A percentile compares a stretch with the other conserved stretches of the same genome.
These are phyloP conservation scores for Aotus griseimembra DNA, from an alignment of 2,797 vertebrate species.

Conservation along the genomic window DNA sequence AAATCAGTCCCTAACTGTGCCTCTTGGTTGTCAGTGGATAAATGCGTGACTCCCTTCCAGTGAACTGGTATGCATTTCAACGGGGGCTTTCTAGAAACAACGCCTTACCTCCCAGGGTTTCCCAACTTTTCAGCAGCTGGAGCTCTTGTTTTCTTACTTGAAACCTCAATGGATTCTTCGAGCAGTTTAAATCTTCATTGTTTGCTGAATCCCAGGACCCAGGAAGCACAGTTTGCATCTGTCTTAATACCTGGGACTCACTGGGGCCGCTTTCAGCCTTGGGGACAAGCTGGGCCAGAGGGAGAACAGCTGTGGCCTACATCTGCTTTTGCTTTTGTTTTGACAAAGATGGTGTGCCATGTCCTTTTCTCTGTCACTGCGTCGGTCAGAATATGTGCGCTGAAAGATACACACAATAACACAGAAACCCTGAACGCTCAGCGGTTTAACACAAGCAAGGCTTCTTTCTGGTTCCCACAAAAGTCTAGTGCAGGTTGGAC, in stretches of 20 bases:
- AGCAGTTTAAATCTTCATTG: neutral
- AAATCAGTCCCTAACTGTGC: neutral
- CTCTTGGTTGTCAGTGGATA: neutral
- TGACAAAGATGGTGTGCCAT: neutral
- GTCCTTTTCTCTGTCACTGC: neutral
- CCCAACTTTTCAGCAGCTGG: neutral
- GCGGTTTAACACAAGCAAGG: neutral
- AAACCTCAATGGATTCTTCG: neutral
- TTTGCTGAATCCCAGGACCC: neutral
- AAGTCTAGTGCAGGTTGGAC: neutral
- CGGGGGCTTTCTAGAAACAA: conserved; percentile 41
- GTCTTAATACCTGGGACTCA: neutral
- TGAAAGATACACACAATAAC: neutral
- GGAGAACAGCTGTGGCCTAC: neutral
- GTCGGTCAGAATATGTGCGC: neutral
- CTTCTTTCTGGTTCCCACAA: neutral
- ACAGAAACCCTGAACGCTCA: neutral
- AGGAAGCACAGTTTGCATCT: neutral
- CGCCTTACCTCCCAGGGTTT: neutral
- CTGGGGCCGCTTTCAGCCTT: neutral
- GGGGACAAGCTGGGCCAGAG: neutral
- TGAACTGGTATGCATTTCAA: conserved; percentile 32
- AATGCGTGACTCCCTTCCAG: conserved; percentile 17
- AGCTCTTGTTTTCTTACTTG: conserved; percentile 37
- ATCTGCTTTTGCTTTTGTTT: neutral